Percentiles rank a stretch among this genome's conserved stretches.
Conservation (phyloP, 2,797 vertebrate genomes). For the Erethizon dorsatum region DNA sequence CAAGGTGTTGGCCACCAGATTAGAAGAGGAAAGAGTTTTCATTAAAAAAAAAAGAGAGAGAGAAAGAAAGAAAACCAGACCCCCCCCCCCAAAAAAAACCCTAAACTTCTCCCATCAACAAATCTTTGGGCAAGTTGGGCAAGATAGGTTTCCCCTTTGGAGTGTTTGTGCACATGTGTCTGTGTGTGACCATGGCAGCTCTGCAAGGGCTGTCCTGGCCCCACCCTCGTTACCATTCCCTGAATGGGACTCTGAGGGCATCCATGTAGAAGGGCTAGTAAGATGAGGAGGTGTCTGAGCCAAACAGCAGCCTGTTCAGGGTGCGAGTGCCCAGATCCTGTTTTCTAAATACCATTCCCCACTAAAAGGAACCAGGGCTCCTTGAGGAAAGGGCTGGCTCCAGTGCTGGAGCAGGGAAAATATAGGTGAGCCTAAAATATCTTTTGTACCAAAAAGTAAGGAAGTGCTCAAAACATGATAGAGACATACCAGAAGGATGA, state of each 20-base stretch:
- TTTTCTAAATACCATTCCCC: not conserved
- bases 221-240: not conserved
- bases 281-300: not conserved
- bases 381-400: conserved; percentile 24
- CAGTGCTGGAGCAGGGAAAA: not conserved
- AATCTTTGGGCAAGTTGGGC: not conserved
- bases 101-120: not conserved
- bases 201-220: not conserved
- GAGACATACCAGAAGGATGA: not conserved
- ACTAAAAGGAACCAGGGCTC: not conserved
- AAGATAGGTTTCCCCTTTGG: not conserved
- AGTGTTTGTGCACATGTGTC: not conserved
- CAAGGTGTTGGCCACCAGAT: not conserved
- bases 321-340: not conserved
- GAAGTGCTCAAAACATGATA: not conserved
- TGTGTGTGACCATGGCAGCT: not conserved
- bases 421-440: not conserved
- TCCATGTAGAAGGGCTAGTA: not conserved
- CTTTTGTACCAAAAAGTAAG: conserved; percentile 31
- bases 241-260: not conserved
- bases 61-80: not conserved
- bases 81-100: not conserved
- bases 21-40: conserved; percentile 24
- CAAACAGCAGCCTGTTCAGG: not conserved
- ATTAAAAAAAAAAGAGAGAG: not conserved